phyloP scores from a whole-genome alignment of 1,140 invertebrate genomes.

The Chionoecetes opilio region DNA sequence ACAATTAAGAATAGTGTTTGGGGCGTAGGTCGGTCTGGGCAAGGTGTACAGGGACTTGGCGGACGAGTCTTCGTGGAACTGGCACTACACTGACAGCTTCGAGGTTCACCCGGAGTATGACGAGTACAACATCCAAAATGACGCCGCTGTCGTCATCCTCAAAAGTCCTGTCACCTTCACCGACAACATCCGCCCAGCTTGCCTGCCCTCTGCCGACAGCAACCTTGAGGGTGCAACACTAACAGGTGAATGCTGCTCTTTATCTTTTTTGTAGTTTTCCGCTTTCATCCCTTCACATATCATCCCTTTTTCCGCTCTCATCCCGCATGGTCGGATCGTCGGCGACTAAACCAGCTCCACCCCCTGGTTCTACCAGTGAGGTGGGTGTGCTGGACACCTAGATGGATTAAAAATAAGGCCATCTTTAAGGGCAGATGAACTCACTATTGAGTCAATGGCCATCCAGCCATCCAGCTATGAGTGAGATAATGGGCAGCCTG shows the following conservation, averaged over 20 bases:
- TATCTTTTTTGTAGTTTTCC: not conserved
- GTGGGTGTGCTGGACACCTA: too few relatives aligned
- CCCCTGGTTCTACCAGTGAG: too few relatives aligned
- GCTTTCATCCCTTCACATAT: not conserved
- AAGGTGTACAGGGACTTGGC: not conserved
- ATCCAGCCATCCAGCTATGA: too few relatives aligned
- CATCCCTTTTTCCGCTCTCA: not conserved
- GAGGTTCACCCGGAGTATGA: conserved; percentile 52
- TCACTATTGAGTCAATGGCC: too few relatives aligned
- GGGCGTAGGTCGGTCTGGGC: conserved; percentile 56
- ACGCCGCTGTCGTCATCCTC: conserved; percentile 61
- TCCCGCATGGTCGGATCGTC: too few relatives aligned
- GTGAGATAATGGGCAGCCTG: too few relatives aligned
- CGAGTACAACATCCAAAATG: conserved; percentile 13
- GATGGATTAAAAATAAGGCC: too few relatives aligned
- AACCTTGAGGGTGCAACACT: not conserved
- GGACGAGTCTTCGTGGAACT: not conserved
- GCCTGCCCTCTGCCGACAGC: conserved; percentile 54
- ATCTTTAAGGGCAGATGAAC: too few relatives aligned
- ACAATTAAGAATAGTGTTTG: too few relatives aligned
- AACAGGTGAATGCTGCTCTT: conserved; percentile 11
- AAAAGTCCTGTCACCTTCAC: conserved; percentile 51
- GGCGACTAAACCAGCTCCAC: too few relatives aligned
- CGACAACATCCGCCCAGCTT: conserved; percentile 32
- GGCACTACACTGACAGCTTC: conserved; percentile 42